Percentiles rank a stretch among this genome's conserved stretches.
Conservation (phyloP, 2,113 vertebrate genomes). For the Gymnorhina tibicen region DNA sequence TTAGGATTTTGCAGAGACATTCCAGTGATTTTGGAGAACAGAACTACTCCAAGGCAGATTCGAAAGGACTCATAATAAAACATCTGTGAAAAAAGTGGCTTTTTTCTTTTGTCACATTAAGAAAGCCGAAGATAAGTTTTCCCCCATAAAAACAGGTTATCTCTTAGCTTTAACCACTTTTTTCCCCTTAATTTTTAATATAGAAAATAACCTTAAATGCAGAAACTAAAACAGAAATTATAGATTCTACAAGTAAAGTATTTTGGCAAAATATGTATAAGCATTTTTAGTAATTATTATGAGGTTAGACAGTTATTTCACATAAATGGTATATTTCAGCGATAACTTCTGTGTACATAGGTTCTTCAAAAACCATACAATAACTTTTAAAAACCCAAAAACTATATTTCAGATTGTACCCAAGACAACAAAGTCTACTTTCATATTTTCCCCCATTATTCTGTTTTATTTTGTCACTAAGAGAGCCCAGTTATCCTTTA, state of each 20-base stretch:
- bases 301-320: background rate
- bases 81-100: background rate
- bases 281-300: background rate
- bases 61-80: background rate
- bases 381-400: background rate
- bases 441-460: background rate
- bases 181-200: background rate
- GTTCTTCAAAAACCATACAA: background rate
- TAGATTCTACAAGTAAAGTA: background rate
- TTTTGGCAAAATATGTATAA: background rate
- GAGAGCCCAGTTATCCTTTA: background rate
- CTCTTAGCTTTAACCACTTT: background rate
- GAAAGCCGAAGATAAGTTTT: background rate
- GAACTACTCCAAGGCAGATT: background rate
- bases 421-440: background rate
- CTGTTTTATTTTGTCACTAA: background rate
- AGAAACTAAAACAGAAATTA: background rate
- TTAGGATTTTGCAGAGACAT: background rate
- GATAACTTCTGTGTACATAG: background rate
- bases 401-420: background rate
- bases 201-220: background rate
- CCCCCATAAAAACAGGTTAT: background rate
- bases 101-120: background rate
- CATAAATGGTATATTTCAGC: background rate
- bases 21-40: background rate